Conservation (phyloP, 2,797 vertebrate species). For the Eutrigla gurnardus region DNA sequence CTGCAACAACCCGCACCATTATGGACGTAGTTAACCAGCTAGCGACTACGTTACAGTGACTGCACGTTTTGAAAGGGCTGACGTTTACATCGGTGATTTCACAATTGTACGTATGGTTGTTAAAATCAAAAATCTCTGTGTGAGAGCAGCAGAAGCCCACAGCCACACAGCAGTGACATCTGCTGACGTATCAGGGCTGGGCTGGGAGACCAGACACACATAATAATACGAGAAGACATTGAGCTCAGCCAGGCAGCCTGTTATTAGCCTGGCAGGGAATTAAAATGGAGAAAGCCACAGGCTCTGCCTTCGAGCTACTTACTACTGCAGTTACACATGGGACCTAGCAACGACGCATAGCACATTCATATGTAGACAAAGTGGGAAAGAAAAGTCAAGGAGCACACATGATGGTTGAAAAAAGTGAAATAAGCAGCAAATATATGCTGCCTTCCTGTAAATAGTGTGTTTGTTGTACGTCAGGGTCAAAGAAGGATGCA, state of each 20-base stretch:
- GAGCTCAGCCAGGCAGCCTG: constrained; percentile 42
- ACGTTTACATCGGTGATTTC: neutral
- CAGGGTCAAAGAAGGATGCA: neutral
- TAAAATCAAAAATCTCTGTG: constrained; percentile 4
- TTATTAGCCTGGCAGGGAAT: constrained; percentile 47
- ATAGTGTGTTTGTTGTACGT: neutral
- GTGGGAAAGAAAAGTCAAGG: neutral
- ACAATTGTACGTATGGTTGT: neutral
- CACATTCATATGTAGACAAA: neutral
- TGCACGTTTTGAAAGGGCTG: neutral
- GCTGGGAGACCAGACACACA: constrained; percentile 46
- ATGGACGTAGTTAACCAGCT: neutral
- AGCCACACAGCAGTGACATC: constrained; percentile 60
- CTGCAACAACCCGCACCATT: constrained; percentile 74
- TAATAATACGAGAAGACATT: constrained; percentile 60
- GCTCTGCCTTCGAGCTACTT: constrained; percentile 24
- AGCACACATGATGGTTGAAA: neutral
- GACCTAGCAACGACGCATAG: constrained; percentile 3
- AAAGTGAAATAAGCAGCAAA: neutral
- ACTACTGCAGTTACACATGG: constrained; percentile 21
- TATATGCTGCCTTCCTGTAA: neutral
- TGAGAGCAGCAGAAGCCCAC: constrained; percentile 39
- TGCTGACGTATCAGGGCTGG: constrained; percentile 65
- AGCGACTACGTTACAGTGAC: neutral
- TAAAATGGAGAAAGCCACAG: constrained; percentile 43